Conservation (phyloP, 2,797 vertebrate species). For the Falco concolor region DNA sequence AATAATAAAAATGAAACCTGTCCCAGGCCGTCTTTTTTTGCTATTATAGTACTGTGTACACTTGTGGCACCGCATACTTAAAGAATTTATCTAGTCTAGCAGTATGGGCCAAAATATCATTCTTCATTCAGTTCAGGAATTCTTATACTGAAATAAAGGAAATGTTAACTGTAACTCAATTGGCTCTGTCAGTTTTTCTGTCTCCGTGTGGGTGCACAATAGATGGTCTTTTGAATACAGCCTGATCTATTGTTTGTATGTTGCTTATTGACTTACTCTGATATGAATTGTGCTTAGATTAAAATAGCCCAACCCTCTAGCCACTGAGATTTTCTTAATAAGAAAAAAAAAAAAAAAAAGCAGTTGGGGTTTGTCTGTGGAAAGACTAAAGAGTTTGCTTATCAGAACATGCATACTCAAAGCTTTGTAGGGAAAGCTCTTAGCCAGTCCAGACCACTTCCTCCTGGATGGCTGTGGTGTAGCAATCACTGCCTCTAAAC, state of each 20-base stretch:
- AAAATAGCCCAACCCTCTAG: background rate
- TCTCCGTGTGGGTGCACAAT: slow-evolving; percentile 59
- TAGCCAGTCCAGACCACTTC: background rate
- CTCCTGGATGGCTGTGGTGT: background rate
- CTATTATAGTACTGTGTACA: slow-evolving; percentile 59
- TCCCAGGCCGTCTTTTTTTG: slow-evolving; percentile 65
- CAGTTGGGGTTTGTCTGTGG: background rate
- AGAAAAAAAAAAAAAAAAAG: background rate
- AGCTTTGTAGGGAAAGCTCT: background rate
- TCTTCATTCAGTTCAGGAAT: slow-evolving; percentile 63
- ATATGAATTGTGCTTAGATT: background rate
- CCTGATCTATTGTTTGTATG: slow-evolving; percentile 4
- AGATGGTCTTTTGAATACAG: slow-evolving; percentile 39
- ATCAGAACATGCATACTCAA: background rate
- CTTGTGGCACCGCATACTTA: slow-evolving; percentile 62
- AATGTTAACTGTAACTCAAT: slow-evolving; percentile 67
- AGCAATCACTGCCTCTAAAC: background rate
- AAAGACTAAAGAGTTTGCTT: background rate
- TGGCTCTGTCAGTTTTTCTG: slow-evolving; percentile 70
- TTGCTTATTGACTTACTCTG: background rate
- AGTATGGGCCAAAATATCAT: slow-evolving; percentile 53
- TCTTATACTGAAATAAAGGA: slow-evolving; percentile 69
- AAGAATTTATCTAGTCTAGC: slow-evolving; percentile 53
- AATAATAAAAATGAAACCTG: slow-evolving; percentile 63
- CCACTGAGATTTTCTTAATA: background rate